These are phyloP conservation scores for Tiliqua scincoides DNA, from an alignment of 2,113 vertebrate genomes.

Conservation along the genomic window DNA sequence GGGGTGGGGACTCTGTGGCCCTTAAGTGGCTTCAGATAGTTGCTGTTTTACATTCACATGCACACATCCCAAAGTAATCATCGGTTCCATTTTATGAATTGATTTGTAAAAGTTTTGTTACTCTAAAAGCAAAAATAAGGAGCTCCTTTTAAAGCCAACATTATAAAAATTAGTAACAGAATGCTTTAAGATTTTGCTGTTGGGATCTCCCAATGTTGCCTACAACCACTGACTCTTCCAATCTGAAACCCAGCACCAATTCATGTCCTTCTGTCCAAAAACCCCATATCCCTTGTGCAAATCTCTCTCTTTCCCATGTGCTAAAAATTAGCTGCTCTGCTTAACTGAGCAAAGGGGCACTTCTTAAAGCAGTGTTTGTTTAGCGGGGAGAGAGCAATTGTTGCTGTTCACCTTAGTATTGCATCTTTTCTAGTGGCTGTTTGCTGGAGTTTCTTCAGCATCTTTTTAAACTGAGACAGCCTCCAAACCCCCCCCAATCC, in stretches of 20 bases:
- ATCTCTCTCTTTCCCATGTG: not conserved
- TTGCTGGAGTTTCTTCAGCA: too few species aligned
- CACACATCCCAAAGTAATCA: not conserved
- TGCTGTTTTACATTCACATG: not conserved
- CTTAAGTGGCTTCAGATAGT: not conserved
- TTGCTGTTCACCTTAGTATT: too few species aligned
- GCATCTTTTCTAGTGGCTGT: too few species aligned
- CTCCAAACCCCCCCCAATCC: too few species aligned
- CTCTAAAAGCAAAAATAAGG: not conserved
- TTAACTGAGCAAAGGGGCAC: too few species aligned
- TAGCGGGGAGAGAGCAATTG: too few species aligned
- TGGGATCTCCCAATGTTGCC: not conserved
- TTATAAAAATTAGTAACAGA: not conserved
- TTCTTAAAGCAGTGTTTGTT: too few species aligned
- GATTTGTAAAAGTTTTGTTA: not conserved
- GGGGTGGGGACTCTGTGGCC: not conserved
- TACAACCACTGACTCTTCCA: not conserved
- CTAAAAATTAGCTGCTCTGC: too few species aligned
- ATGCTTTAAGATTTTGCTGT: not conserved
- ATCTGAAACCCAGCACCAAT: not conserved
- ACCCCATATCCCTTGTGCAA: not conserved
- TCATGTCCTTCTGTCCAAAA: not conserved
- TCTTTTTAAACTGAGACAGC: too few species aligned
- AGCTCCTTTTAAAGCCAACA: not conserved
- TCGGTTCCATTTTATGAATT: not conserved